Evolutionary conservation across 1,140 invertebrate species (phyloP).

Genomic region (Triops longicaudatus): DNA sequence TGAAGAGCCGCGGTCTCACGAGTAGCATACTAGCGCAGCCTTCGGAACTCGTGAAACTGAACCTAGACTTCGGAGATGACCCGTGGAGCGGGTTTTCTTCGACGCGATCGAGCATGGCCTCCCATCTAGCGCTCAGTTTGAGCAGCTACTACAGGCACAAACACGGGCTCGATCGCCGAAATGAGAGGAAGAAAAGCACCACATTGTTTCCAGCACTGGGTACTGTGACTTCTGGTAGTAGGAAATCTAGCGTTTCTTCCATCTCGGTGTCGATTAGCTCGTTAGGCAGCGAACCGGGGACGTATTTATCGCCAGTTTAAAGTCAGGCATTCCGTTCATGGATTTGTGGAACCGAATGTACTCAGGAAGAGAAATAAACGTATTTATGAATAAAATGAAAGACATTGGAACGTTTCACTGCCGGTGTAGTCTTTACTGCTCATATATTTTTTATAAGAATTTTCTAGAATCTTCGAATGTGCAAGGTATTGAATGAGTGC

Average conservation of each 20-base stretch:
- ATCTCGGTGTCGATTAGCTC: background rate
- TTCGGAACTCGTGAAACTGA: background rate
- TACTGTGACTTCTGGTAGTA: background rate
- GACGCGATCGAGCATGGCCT: background rate
- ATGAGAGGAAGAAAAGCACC: background rate
- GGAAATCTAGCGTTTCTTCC: background rate
- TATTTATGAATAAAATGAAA: too few relatives aligned
- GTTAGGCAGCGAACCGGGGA: background rate
- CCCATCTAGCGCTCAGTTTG: background rate
- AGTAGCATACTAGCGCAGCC: background rate
- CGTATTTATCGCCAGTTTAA: background rate
- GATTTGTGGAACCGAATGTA: too few relatives aligned
- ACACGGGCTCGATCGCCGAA: background rate
- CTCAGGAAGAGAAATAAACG: too few relatives aligned
- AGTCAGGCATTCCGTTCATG: too few relatives aligned
- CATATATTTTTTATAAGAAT: too few relatives aligned
- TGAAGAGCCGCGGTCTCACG: conserved; percentile 18
- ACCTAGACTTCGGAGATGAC: background rate
- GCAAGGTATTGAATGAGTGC: too few relatives aligned
- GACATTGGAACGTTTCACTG: too few relatives aligned
- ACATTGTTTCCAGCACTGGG: background rate
- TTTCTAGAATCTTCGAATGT: too few relatives aligned
- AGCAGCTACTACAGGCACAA: background rate
- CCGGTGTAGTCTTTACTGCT: too few relatives aligned
- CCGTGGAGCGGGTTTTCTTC: background rate